Conservation (phyloP, 2,113 vertebrate genomes). For the Xenopus laevis region DNA sequence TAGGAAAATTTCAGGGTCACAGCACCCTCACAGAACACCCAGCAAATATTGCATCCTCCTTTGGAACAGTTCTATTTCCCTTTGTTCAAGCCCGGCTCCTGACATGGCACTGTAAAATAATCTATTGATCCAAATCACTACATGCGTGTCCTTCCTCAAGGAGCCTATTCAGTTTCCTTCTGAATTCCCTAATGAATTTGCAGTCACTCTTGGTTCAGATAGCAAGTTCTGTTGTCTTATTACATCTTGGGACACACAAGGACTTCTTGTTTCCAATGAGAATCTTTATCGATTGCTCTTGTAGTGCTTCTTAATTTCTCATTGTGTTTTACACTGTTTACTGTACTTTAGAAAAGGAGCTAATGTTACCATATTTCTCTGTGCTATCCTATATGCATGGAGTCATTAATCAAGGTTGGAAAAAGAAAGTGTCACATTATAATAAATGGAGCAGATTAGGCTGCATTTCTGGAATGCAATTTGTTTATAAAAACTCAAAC, state of each 20-base stretch:
- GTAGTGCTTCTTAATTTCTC: slow-evolving; percentile 5
- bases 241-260: slow-evolving; percentile 15
- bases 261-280: slow-evolving; percentile 16
- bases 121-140: slow-evolving; percentile 11
- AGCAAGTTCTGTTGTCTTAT: slow-evolving; percentile 19
- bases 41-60: not conserved
- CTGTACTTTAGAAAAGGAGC: not conserved
- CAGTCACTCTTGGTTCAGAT: slow-evolving; percentile 14
- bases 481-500: too few species aligned
- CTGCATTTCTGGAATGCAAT: too few species aligned
- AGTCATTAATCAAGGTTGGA: too few species aligned
- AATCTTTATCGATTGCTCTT: slow-evolving; percentile 15
- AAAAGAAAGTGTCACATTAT: too few species aligned
- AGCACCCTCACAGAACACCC: not conserved
- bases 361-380: slow-evolving; percentile 9
- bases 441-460: too few species aligned
- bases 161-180: slow-evolving; percentile 20
- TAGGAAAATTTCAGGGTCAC: too few species aligned
- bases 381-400: not conserved
- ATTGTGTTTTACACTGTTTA: slow-evolving; percentile 1
- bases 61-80: not conserved
- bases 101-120: not conserved
- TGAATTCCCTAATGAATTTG: slow-evolving; percentile 30
- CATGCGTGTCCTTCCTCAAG: slow-evolving; percentile 23
- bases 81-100: not conserved